These are phyloP conservation scores for Oreohelix idahoensis DNA, from an alignment of 1,140 invertebrate species.

Conservation along the genomic window DNA sequence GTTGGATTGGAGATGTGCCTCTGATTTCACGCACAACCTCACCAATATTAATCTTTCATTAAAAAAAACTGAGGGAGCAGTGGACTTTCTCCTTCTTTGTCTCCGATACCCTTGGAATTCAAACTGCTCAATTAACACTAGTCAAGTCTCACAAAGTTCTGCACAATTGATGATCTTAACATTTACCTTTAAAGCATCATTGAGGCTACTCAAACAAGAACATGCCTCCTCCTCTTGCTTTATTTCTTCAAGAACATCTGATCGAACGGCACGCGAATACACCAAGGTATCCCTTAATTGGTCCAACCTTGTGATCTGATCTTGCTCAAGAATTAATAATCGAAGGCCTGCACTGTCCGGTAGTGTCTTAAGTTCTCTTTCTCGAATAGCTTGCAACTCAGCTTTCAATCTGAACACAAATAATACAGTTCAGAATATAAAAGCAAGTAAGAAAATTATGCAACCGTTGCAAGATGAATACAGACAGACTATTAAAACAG, in stretches of 20 bases:
- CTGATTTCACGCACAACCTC: too few species aligned
- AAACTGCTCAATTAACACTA: too few species aligned
- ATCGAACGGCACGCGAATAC: not conserved
- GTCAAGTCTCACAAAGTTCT: too few species aligned
- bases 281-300: not conserved
- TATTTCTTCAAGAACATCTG: conserved; percentile 2
- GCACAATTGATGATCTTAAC: too few species aligned
- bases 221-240: conserved; percentile 12
- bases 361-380: conserved; percentile 1
- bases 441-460: too few species aligned
- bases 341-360: conserved; percentile 4
- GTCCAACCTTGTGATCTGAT: not conserved
- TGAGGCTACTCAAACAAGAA: not conserved
- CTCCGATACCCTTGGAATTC: too few species aligned
- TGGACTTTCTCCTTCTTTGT: too few species aligned
- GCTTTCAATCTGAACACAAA: conserved; percentile 12
- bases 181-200: conserved; percentile 31
- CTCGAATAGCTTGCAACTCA: not conserved
- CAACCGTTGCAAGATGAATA: too few species aligned
- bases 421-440: not conserved
- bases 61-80: too few species aligned
- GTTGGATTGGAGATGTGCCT: too few species aligned
- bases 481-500: too few species aligned
- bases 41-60: too few species aligned
- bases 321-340: conserved; percentile 5